phyloP scores from a whole-genome alignment of 1,140 invertebrate species.

The Lepeophtheirus salmonis region DNA sequence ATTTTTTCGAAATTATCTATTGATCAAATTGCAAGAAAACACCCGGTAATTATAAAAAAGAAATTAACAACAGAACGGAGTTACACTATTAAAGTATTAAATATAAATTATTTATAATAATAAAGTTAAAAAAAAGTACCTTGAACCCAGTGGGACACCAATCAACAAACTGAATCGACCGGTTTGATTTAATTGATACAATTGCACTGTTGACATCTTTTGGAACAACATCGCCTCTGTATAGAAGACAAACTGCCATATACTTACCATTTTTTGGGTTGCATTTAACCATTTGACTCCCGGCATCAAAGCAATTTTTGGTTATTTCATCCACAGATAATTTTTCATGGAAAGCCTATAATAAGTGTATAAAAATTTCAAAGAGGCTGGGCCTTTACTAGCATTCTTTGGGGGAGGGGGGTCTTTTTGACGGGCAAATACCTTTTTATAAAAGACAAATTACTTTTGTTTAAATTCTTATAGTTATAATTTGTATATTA shows the following conservation, averaged over 20 bases:
- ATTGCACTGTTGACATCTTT: conserved; percentile 32
- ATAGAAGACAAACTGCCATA: conserved; percentile 29
- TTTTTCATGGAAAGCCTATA: conserved; percentile 19
- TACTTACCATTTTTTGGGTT: conserved; percentile 29
- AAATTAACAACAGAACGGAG: no score
- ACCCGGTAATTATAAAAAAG: no score
- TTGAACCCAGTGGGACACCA: conserved; percentile 19
- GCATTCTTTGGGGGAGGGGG: no score
- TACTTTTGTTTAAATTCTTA: no score
- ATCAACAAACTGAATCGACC: conserved; percentile 24
- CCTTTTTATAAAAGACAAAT: no score
- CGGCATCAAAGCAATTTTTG: conserved; percentile 31
- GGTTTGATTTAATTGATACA: conserved; percentile 26
- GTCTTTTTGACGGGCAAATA: no score
- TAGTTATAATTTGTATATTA: no score
- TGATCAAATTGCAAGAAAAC: no score
- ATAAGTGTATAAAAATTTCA: not conserved
- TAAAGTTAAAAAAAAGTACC: not conserved
- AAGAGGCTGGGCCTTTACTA: no score
- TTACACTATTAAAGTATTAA: no score
- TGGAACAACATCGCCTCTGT: conserved; percentile 33
- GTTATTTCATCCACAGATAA: conserved; percentile 32
- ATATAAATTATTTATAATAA: no score
- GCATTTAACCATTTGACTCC: conserved; percentile 36
- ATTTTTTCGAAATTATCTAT: no score